Evolutionary conservation across 2,113 vertebrate species (phyloP).

Genomic region (Ptilorrhoa leucosticta): DNA sequence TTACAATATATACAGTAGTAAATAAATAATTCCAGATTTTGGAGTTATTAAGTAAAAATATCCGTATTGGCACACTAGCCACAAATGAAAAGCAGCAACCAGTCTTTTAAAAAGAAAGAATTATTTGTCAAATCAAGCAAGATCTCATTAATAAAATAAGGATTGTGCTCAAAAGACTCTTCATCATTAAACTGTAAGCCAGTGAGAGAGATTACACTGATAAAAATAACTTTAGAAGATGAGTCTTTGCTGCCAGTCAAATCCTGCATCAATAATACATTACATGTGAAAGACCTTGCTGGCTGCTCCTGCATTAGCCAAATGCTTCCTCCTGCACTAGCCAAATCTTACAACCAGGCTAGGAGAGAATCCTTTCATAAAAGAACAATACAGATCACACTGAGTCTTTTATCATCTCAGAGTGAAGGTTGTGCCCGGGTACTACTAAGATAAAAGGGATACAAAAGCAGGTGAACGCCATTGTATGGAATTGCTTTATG

Average conservation of each 20-base stretch:
- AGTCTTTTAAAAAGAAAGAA: not conserved
- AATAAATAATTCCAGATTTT: not conserved
- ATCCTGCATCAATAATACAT: conserved; percentile 16
- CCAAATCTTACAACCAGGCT: not conserved
- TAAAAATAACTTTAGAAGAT: conserved; percentile 1
- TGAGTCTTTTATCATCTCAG: not conserved
- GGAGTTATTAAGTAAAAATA: not conserved
- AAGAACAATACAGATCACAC: not conserved
- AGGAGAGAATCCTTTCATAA: conserved; percentile 11
- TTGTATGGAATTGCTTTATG: not conserved
- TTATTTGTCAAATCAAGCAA: not conserved
- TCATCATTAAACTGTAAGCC: not conserved
- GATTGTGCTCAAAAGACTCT: not conserved
- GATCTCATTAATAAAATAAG: conserved; percentile 39
- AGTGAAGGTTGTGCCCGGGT: not conserved
- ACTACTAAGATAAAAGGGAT: not conserved
- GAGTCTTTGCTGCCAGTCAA: not conserved
- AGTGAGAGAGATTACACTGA: not conserved
- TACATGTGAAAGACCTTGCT: conserved; percentile 6
- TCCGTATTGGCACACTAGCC: not conserved
- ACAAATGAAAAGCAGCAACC: not conserved
- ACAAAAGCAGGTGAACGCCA: not conserved
- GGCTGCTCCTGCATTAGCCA: conserved; percentile 1
- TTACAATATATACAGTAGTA: not conserved
- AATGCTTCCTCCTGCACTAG: conserved; percentile 24